Evolutionary conservation across 35 echinoderm and acorn worm genomes (phyloP), one percentile per base, ranked within the genome.

Genomic region (Apostichopus parvimensis): DNA sequence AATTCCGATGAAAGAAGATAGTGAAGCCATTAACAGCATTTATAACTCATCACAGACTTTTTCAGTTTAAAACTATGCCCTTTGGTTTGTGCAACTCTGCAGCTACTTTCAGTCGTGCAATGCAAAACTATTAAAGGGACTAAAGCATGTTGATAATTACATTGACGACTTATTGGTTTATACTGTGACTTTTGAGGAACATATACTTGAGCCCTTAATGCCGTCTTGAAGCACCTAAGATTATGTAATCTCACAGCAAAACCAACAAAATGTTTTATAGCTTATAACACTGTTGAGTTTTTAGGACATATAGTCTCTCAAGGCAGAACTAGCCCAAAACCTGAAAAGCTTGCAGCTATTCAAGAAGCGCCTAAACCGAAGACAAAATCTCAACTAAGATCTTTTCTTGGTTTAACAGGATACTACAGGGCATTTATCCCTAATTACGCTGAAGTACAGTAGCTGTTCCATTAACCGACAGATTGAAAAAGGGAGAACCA

Each of bases 21-120:
- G 82, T 89, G 7, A 84, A 94, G 34, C 22, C 82, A n/a, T 45
- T 75, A 11, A 94, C 93, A 22, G 89, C 88, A 1, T 94, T 94
- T 78, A 86, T 91, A 7, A 94, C 93, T 2, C 64, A 72, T 28
- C 54, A 79, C 18, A 88, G 93, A 4, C 54, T 91, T 22, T 87
- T 57, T 86, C 79, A 83, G 26, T 94, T 94, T 34, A 54, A 56
- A 23, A 70, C 81, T 6, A 94, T 94, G 93, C 93, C 93, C 34
- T 91, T 94, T 83, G 93, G 93, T 21, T 26, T 94, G 15, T 80
- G 77, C 6, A 91, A 91, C 24, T 78, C 93, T 17, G 73, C 89
- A 59, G 93, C 93, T 15, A 86, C 93, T 8, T 94, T 94, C 22
- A 94, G 90, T 56, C 23, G 93, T 21, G 73, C 91, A 1, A 94